Percentiles rank a stretch among this genome's conserved stretches.
phyloP scores from a whole-genome alignment of 2,113 vertebrate genomes.

The Ctenomys sociabilis region DNA sequence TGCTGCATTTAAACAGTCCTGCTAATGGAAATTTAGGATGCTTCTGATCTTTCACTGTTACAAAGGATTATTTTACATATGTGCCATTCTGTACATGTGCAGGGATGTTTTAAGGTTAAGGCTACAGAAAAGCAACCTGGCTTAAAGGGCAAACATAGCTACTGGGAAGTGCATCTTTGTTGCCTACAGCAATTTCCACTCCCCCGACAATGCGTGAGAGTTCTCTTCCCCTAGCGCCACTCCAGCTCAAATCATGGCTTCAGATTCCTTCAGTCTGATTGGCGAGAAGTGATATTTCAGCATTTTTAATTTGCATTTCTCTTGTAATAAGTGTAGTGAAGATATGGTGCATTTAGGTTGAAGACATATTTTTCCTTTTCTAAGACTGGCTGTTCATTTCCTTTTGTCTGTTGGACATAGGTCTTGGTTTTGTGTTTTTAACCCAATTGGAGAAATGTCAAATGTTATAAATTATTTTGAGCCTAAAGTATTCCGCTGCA shows the following conservation, averaged over 20 bases:
- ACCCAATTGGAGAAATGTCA: conserved; percentile 57
- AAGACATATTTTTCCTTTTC: neutral
- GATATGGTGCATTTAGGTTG: neutral
- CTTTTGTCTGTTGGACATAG: conserved; percentile 16
- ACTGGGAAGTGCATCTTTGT: neutral
- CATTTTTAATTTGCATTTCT: conserved; percentile 51
- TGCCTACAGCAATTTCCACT: no score
- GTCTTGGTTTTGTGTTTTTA: conserved; percentile 49
- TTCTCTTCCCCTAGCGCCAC: neutral
- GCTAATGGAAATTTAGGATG: neutral
- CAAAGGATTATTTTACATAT: neutral
- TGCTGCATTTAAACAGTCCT: neutral
- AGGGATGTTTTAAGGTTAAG: neutral
- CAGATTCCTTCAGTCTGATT: neutral
- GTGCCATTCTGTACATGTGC: neutral
- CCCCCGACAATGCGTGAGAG: neutral
- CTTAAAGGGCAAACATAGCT: neutral
- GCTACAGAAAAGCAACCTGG: neutral
- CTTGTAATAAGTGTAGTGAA: neutral
- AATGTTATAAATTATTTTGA: conserved; percentile 78
- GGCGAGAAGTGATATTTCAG: neutral
- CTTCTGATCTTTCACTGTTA: neutral
- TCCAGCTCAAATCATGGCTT: neutral
- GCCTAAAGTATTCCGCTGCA: conserved; percentile 68
- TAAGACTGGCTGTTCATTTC: conserved; percentile 2